Evolutionary conservation across 2,113 vertebrate species (phyloP).

Genomic region (Oryzias woworae): DNA sequence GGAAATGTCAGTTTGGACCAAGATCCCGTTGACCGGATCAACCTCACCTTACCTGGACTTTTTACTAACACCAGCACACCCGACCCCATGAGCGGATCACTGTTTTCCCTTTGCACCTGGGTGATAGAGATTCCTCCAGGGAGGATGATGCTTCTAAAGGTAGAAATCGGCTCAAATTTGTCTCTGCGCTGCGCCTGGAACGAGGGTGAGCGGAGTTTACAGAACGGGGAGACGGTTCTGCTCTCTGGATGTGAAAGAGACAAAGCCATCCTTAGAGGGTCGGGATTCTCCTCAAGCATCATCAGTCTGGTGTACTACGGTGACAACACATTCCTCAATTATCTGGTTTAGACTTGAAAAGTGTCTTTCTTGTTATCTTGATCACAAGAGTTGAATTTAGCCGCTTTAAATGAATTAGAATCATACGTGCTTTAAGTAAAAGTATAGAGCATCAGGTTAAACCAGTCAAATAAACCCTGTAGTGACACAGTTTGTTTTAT

Average conservation of each 20-base stretch:
- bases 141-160: conserved; percentile 37
- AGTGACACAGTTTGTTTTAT: neutral
- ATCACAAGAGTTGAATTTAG: conserved; percentile 32
- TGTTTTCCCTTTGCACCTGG: conserved; percentile 53
- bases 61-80: neutral
- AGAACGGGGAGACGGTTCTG: neutral
- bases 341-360: conserved; percentile 10
- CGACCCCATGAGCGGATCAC: neutral
- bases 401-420: conserved; percentile 23
- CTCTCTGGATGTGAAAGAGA: conserved; percentile 51
- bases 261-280: conserved; percentile 39
- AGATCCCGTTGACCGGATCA: conserved; percentile 32
- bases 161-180: conserved; percentile 35
- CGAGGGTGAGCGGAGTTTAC: conserved; percentile 4
- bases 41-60: conserved; percentile 33
- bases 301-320: conserved; percentile 48
- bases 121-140: conserved; percentile 35
- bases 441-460: neutral
- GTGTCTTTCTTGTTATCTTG: neutral
- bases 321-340: conserved; percentile 38
- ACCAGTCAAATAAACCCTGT: neutral
- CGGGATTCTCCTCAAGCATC: conserved; percentile 8
- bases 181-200: conserved; percentile 35
- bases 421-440: conserved; percentile 4
- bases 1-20: conserved; percentile 49